A percentile compares a stretch with the other conserved stretches of the same genome.
These are phyloP conservation scores for Mus caroli DNA, from an alignment of 2,797 vertebrate species.

Conservation along the genomic window DNA sequence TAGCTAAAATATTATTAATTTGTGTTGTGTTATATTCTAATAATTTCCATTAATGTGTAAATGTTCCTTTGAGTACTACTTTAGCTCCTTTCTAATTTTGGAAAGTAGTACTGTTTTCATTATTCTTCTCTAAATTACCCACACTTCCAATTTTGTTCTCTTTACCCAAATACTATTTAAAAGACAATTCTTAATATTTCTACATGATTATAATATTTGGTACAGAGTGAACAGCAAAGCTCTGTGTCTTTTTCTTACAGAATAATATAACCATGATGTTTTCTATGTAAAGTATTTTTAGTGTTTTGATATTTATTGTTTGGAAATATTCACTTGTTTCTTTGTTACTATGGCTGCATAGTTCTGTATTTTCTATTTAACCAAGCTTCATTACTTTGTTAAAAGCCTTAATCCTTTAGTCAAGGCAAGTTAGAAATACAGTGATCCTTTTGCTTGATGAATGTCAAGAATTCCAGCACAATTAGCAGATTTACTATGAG, in stretches of 20 bases:
- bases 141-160: not conserved
- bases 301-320: not conserved
- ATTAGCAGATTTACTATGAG: not conserved
- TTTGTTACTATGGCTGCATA: not conserved
- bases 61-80: slow-evolving; percentile 1
- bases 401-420: not conserved
- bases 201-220: not conserved
- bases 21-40: slow-evolving; percentile 32
- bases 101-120: not conserved
- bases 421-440: not conserved
- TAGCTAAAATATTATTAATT: slow-evolving; percentile 25
- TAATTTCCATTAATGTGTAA: not conserved
- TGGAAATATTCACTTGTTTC: not conserved
- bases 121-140: slow-evolving; percentile 30
- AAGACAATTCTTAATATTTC: slow-evolving; percentile 10
- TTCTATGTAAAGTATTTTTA: not conserved
- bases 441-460: not conserved
- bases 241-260: not conserved
- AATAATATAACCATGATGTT: not conserved
- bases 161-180: slow-evolving; percentile 17
- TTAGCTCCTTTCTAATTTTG: not conserved
- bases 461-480: not conserved
- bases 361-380: not conserved
- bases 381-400: not conserved
- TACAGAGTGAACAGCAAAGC: not conserved